Base-by-base conservation (phyloP, 1,140 invertebrate species). In the Yoshiicerus persimilis region DNA sequence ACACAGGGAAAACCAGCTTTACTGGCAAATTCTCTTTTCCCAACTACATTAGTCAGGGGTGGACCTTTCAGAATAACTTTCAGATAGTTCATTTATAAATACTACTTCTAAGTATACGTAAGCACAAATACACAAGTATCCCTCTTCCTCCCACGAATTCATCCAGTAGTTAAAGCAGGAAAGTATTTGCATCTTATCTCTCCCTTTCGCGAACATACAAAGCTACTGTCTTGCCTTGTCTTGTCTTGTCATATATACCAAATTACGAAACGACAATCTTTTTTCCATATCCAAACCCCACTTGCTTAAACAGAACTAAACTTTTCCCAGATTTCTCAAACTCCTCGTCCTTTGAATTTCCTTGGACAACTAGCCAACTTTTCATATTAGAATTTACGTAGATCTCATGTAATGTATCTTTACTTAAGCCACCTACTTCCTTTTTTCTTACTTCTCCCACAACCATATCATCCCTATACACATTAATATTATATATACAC, bases 351-450 rank as follows among this genome's bases (percentile, higher is more conserved):
- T 70, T 70, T 30, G 66, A 70, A 30, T 70, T 70, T 27, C 66
- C 66, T 70, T 80, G 75, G 75, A 80, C 75, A 80, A 80, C 75
- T 80, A 38, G 75, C 75, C 75, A 80, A 80, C 75, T 80, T 80
- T 80, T 80, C 75, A 80, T 80, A 80, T 80, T 80, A 80, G 30
- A 32, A 80, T 80, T 80, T 80, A 80, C 75, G 16, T 70, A 70
- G 47, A 56, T 56, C 47, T 56, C 16, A 56, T 56, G 47, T 16
- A 27, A 70, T 70, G 32, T 80, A 36, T 32, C 32, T 80, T 34
- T 80, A 38, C 32, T 80, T 77, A n/a, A n/a, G n/a, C n/a, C n/a
- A n/a, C n/a, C n/a, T n/a, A n/a, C n/a, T n/a, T n/a, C n/a, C n/a
- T n/a, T n/a, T n/a, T 16, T 16, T 34, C 70, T 77, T 75, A 16